Evolutionary conservation across 2,797 vertebrate genomes (phyloP).

Genomic region (Alectoris magna): DNA sequence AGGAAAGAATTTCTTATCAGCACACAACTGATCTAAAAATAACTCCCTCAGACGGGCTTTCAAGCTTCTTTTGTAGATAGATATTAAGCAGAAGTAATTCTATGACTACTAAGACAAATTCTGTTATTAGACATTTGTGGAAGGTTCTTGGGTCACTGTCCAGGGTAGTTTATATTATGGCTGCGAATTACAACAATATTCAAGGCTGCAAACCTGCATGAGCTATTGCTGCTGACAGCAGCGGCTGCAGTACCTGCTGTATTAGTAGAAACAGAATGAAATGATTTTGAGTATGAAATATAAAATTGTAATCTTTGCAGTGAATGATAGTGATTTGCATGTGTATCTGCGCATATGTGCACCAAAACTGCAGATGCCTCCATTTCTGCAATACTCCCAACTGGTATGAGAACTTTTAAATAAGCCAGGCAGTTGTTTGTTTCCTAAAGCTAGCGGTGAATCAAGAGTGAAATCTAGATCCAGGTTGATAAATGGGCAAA

Average conservation of each 20-base stretch:
- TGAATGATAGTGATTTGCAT: neutral
- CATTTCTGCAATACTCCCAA: neutral
- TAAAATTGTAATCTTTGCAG: neutral
- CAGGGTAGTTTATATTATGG: neutral
- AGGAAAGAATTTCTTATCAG: constrained; percentile 1
- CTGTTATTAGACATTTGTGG: neutral
- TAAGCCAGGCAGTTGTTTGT: neutral
- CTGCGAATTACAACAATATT: neutral
- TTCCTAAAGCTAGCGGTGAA: neutral
- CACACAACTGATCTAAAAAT: constrained; percentile 22
- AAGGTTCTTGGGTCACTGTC: neutral
- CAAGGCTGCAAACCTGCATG: neutral
- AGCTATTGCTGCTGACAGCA: neutral
- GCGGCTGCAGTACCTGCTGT: neutral
- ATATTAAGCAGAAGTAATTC: neutral
- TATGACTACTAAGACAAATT: neutral
- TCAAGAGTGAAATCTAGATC: neutral
- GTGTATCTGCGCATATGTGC: neutral
- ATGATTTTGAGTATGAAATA: neutral
- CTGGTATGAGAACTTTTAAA: neutral
- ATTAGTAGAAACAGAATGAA: neutral
- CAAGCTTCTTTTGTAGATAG: neutral
- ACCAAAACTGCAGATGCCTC: neutral
- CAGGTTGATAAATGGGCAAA: neutral
- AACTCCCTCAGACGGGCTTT: constrained; percentile 3